These are phyloP conservation scores for Dryadula phaetusa DNA, from an alignment of 2,888 invertebrate species.

Conservation along the genomic window DNA sequence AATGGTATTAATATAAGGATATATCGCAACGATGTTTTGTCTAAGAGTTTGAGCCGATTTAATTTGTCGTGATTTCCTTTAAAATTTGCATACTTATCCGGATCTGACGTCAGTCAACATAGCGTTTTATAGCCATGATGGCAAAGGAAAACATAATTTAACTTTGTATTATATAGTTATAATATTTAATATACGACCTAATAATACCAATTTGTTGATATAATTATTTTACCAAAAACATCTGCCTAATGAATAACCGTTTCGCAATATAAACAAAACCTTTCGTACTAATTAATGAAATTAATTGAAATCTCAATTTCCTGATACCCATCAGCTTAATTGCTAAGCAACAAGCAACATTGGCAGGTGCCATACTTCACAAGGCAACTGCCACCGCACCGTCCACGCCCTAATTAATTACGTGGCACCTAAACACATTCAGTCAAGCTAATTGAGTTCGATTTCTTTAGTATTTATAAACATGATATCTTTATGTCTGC, in stretches of 20 bases:
- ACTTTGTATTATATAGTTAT: too few species aligned
- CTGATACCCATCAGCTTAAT: conserved; percentile 16
- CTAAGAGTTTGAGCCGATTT: too few species aligned
- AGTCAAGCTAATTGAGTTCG: conserved; percentile 19
- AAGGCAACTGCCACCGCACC: conserved; percentile 22
- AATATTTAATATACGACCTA: too few species aligned
- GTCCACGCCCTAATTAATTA: conserved; percentile 29
- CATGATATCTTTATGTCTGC: neutral
- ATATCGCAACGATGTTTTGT: too few species aligned
- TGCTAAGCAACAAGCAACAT: conserved; percentile 24
- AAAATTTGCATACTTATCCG: too few species aligned
- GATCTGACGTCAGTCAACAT: too few species aligned
- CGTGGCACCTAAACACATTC: conserved; percentile 24
- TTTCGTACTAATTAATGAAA: conserved; percentile 13
- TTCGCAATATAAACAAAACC: conserved; percentile 11
- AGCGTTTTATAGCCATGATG: too few species aligned
- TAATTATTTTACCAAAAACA: neutral
- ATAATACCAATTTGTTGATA: neutral
- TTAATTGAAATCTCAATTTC: conserved; percentile 17
- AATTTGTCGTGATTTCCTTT: too few species aligned
- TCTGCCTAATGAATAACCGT: neutral
- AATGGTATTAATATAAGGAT: too few species aligned
- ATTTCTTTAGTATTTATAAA: conserved; percentile 7
- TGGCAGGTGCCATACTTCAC: conserved; percentile 30
- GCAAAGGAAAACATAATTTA: too few species aligned